These are phyloP conservation scores for Lacanobia wlatinum DNA, from an alignment of 2,888 invertebrate genomes.

Conservation along the genomic window DNA sequence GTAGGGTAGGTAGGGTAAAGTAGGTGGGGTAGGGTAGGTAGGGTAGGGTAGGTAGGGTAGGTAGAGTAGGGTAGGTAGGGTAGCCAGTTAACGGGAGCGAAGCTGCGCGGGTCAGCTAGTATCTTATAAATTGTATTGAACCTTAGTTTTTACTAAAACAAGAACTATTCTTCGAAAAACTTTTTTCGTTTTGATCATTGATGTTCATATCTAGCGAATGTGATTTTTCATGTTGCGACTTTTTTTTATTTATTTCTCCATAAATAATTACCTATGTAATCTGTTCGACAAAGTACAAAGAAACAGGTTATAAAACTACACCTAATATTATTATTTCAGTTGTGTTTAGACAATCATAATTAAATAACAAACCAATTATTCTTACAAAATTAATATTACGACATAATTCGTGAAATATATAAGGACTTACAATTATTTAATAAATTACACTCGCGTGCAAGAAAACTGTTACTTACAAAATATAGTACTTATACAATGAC, in stretches of 20 bases:
- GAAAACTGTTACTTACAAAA: conserved; percentile 22
- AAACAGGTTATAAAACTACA: background rate
- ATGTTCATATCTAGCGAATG: background rate
- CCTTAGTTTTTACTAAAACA: no score
- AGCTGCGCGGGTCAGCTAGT: no score
- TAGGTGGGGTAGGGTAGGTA: no score
- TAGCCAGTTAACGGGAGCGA: no score
- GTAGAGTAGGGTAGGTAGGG: no score
- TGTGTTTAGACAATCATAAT: background rate
- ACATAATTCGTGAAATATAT: conserved; percentile 8
- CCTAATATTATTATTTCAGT: background rate
- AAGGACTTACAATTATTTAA: conserved; percentile 1
- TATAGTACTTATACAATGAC: conserved; percentile 20
- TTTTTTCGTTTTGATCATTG: background rate
- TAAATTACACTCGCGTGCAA: conserved; percentile 19
- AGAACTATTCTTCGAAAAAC: background rate
- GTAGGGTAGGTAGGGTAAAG: no score
- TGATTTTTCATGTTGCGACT: background rate
- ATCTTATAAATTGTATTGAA: no score
- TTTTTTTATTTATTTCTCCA: background rate
- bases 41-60: no score
- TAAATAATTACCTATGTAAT: background rate
- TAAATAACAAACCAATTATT: conserved; percentile 9
- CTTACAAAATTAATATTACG: conserved; percentile 10
- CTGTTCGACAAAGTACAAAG: no score